Evolutionary conservation across 2,888 invertebrate genomes (phyloP).

Genomic region (Idaea aversata): DNA sequence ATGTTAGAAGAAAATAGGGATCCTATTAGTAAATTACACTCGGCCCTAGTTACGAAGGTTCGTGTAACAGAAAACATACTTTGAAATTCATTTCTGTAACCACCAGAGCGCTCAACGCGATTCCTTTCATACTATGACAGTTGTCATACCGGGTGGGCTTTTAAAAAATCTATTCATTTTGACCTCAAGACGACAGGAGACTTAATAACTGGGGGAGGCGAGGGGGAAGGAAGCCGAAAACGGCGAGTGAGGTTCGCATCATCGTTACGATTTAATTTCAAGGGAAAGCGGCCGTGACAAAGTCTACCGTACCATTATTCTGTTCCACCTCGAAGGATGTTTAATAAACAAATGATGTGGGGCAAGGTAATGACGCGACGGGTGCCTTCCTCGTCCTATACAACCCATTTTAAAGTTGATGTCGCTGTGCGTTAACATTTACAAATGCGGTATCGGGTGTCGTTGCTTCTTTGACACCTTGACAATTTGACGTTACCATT

Average conservation of each 20-base stretch:
- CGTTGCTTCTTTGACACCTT: conserved; percentile 15
- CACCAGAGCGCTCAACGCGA: conserved; percentile 56
- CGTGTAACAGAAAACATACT: conserved; percentile 28
- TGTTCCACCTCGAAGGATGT: conserved; percentile 75
- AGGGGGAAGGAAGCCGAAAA: conserved; percentile 52
- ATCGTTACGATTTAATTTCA: conserved; percentile 77
- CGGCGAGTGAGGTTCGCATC: conserved; percentile 68
- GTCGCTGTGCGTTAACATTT: conserved; percentile 41
- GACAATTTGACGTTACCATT: conserved; percentile 8
- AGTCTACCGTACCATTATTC: conserved; percentile 74
- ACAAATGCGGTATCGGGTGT: conserved; percentile 44
- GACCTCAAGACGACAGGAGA: conserved; percentile 70
- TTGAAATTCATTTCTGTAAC: conserved; percentile 38
- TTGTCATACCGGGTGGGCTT: conserved; percentile 62
- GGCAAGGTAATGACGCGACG: conserved; percentile 66
- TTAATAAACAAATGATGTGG: conserved; percentile 79
- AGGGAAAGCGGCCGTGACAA: conserved; percentile 74
- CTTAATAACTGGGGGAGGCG: conserved; percentile 59
- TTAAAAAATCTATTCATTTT: conserved; percentile 75
- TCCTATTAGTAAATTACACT: conserved; percentile 40
- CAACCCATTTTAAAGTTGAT: conserved; percentile 60
- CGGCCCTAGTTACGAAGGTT: conserved; percentile 13
- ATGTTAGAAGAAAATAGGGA: conserved; percentile 25
- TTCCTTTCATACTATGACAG: conserved; percentile 73
- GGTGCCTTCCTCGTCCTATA: conserved; percentile 53